Conservation (phyloP, 2,888 invertebrate genomes). For the Drosophila putrida region DNA sequence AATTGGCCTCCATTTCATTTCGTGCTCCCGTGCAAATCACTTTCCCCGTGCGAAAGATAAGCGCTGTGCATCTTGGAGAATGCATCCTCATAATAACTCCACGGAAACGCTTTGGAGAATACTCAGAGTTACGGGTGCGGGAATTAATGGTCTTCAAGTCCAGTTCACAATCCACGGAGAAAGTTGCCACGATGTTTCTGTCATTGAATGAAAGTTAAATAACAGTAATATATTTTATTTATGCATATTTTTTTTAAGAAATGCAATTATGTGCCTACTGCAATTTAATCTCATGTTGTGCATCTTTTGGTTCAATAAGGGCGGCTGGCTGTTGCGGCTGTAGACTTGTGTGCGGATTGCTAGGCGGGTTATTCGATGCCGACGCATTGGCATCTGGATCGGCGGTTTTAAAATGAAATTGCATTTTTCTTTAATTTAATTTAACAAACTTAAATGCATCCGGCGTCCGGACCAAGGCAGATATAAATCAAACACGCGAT, state of each 20-base stretch:
- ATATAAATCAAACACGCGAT: constrained; percentile 27
- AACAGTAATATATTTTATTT: no score
- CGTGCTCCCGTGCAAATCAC: constrained; percentile 93
- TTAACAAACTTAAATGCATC: background rate
- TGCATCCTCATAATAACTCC: constrained; percentile 94
- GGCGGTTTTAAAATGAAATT: constrained; percentile 68
- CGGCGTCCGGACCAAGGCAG: no score
- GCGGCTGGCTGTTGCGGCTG: constrained; percentile 86
- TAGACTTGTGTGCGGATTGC: constrained; percentile 78
- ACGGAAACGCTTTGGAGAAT: constrained; percentile 92
- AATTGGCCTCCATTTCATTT: constrained; percentile 91
- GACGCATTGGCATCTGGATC: constrained; percentile 54
- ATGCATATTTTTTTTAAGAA: no score
- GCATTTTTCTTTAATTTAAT: constrained; percentile 58
- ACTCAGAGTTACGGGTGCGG: constrained; percentile 93
- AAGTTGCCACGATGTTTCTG: constrained; percentile 93
- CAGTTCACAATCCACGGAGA: constrained; percentile 90
- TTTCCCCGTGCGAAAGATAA: constrained; percentile 92
- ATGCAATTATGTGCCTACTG: constrained; percentile 85
- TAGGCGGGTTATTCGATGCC: background rate
- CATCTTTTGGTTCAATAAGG: constrained; percentile 87
- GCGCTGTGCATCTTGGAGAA: constrained; percentile 91
- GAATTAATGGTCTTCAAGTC: constrained; percentile 91
- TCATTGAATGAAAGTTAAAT: background rate
- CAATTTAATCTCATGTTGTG: constrained; percentile 88